Evolutionary conservation across 2,113 vertebrate genomes (phyloP), one percentile per base, ranked within the genome.

Genomic region (Corythoichthys haematopterus): DNA sequence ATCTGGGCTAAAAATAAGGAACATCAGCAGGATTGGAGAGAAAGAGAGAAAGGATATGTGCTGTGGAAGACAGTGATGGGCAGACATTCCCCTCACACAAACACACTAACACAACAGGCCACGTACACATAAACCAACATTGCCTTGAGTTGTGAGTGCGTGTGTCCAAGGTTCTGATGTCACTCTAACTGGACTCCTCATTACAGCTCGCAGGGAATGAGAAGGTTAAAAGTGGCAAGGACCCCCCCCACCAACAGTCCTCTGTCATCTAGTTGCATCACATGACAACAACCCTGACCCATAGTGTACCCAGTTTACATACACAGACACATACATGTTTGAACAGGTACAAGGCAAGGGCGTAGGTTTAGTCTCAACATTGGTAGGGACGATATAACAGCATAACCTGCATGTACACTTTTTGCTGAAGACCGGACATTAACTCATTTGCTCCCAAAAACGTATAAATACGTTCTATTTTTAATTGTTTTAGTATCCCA

Each of bases 1-100:
- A 91, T 84, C 84, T 63, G 81, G n/a, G 79, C 90, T 91, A 91
- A 91, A 91, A 90, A 90, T 89, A 91, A 88, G 83, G 69, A 76
- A 80, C 80, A 81, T 72, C 76, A 75, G 66, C 80, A 77, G 80
- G 79, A 55, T 55, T 12, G 52, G 20, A 10, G 52, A 28, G 52
- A 75, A 66, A 79, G 68, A 33, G 77, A 80, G 66, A 67, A 77
- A 68, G 79, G 80, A 75, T 80, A 79, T 72, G 86, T 80, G 79
- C 46, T 67, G 68, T 65, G 52, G 28, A 69, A 43, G 13, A 55
- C 64, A 16, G 47, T 14, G 69, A 52, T 10, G 55, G 66, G 8
- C 11, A 11, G 2, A 10, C 11, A 56, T 38, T 37, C 58, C 36
- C 60, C 57, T 33, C 9, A 69, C 35, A 71, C 52, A 55, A 35